Conservation (phyloP, 2,797 vertebrate genomes). For the Gadopsis marmoratus region DNA sequence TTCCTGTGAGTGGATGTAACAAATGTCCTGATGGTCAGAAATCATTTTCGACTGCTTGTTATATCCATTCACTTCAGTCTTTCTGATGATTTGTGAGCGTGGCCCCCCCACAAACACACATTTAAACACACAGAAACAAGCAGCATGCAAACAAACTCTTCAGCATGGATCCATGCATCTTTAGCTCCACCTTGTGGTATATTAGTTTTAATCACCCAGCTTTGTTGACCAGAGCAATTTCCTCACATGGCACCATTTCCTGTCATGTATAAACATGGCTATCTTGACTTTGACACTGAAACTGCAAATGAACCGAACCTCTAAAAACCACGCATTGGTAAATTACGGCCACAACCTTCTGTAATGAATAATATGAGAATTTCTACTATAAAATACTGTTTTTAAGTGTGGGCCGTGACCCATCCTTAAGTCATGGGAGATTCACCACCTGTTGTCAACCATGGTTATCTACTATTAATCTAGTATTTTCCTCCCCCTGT, state of each 20-base stretch:
- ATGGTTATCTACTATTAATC: too few species aligned
- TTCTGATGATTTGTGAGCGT: background rate
- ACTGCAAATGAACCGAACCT: background rate
- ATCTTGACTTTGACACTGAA: background rate
- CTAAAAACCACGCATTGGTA: background rate
- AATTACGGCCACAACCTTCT: background rate
- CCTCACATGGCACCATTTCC: background rate
- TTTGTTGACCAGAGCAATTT: background rate
- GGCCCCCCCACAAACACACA: background rate
- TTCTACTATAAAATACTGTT: background rate
- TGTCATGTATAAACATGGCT: background rate
- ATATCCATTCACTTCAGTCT: background rate
- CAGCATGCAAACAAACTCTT: background rate
- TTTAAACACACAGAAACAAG: background rate
- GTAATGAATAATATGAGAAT: background rate
- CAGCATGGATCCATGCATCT: background rate
- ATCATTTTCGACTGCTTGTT: background rate
- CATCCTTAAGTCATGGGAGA: too few species aligned
- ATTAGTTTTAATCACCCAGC: background rate
- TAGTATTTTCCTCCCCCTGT: too few species aligned
- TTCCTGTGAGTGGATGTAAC: background rate
- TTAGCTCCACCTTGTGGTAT: slow-evolving; percentile 64
- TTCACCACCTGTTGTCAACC: too few species aligned
- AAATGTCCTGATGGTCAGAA: background rate
- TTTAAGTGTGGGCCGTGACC: background rate